Evolutionary conservation across 2,797 vertebrate genomes (phyloP).

Genomic region (Danio tinwini): DNA sequence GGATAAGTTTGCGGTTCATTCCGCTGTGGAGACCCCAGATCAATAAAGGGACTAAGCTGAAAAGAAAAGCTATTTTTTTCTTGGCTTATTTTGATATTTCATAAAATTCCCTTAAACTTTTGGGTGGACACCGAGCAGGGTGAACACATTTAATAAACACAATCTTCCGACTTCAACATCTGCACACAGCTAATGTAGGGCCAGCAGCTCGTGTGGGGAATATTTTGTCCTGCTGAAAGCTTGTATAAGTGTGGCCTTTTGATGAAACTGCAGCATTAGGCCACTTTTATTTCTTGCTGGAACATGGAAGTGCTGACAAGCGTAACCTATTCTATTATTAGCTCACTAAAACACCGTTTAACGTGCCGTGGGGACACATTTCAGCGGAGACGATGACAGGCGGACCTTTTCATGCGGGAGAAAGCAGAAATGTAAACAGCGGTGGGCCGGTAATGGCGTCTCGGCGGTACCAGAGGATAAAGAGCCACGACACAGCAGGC

Average conservation of each 20-base stretch:
- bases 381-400: slow-evolving; percentile 79
- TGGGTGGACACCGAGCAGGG: neutral
- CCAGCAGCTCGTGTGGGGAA: neutral
- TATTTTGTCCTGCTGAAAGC: slow-evolving; percentile 51
- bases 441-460: slow-evolving; percentile 9
- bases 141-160: slow-evolving; percentile 1
- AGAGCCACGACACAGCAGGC: slow-evolving; percentile 24
- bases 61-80: too few species aligned
- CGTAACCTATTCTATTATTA: slow-evolving; percentile 83
- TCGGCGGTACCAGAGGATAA: neutral
- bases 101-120: neutral
- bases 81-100: neutral
- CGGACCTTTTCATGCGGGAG: slow-evolving; percentile 75
- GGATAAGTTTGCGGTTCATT: too few species aligned
- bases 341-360: slow-evolving; percentile 79
- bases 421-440: slow-evolving; percentile 70
- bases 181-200: slow-evolving; percentile 2
- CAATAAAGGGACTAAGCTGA: too few species aligned
- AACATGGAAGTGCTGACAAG: slow-evolving; percentile 78
- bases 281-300: slow-evolving; percentile 71
- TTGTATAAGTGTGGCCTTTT: slow-evolving; percentile 54
- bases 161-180: neutral
- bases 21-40: too few species aligned
- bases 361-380: slow-evolving; percentile 78
- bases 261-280: slow-evolving; percentile 61